phyloP scores from a whole-genome alignment of 2,797 vertebrate species.

The Molossus molossus region DNA sequence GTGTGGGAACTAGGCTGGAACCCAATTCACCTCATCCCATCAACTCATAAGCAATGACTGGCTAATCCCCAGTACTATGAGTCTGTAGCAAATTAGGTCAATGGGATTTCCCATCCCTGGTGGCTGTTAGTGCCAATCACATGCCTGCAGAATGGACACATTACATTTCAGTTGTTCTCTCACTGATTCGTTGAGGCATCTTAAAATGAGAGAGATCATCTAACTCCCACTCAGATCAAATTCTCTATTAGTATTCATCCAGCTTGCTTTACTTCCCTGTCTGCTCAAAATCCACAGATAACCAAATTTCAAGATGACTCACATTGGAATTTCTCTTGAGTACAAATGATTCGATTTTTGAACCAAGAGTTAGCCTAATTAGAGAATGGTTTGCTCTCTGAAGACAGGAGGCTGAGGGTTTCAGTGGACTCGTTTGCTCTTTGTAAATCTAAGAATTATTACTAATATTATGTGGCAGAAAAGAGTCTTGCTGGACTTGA shows the following conservation, averaged over 20 bases:
- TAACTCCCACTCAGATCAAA: constrained; percentile 65
- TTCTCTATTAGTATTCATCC: constrained; percentile 41
- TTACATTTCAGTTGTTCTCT: constrained; percentile 29
- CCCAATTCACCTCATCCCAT: constrained; percentile 67
- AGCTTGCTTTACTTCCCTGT: constrained; percentile 65
- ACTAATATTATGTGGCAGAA: not conserved
- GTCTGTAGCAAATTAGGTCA: constrained; percentile 73
- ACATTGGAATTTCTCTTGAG: constrained; percentile 26
- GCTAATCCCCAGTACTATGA: constrained; percentile 35
- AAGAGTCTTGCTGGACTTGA: not conserved
- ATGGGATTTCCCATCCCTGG: constrained; percentile 59
- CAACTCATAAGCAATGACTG: constrained; percentile 37
- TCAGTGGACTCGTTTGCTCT: not conserved
- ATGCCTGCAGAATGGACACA: not conserved
- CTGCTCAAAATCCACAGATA: constrained; percentile 57
- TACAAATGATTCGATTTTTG: constrained; percentile 33
- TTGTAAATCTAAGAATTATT: not conserved
- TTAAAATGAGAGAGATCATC: constrained; percentile 60
- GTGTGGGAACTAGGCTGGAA: constrained; percentile 79
- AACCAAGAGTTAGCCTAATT: constrained; percentile 53
- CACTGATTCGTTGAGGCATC: constrained; percentile 56
- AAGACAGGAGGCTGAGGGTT: not conserved
- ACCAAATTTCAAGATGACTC: constrained; percentile 55
- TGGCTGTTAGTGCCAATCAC: not conserved
- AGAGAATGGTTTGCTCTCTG: not conserved